Evolutionary conservation across 1,140 invertebrate genomes (phyloP), one percentile per base, ranked within the genome.

Genomic region (Tribolium madens): DNA sequence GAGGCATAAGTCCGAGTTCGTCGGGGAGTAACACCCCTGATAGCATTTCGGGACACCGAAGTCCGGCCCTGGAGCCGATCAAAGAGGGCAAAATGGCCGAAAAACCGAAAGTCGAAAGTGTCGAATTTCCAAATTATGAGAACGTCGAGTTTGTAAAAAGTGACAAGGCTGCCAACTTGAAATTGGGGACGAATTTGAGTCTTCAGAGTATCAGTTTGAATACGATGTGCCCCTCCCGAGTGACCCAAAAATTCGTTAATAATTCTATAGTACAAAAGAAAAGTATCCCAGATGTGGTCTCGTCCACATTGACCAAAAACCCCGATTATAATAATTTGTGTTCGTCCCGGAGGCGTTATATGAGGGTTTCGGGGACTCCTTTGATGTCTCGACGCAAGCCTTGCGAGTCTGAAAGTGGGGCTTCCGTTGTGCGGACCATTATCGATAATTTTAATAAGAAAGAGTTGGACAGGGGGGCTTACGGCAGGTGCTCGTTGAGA

Each of bases 1-100:
- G 88, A 26, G 90, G 90, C 1, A 82, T 88, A 0, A 90, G 89
- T 83, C 87, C 89, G 0, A 89, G 87, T 76, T 89, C 88, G 9
- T 90, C 89, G 9, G 89, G 90, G 0, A 90, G 89, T 1, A 91
- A 89, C 3, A 91, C 90, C 3, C 90, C 90, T 0, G 89, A 81
- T 81, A 87, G 64, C 81, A 87, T 78, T n/a, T 83, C 84, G 1
- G 84, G 83, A 0, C 82, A 83, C 36, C 72, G 84, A 5, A 85
- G 84, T 75, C 84, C 84, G 0, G 82, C 82, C 4, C 70, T 86
- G n/a, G 80, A 85, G 57, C 85, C 85, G 1, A 86, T 86, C 10
- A 80, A 76, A 6, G 85, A 86, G 75, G 84, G 84, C 2, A 84
- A 83, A 81, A 50, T 78, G 36, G 42, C 77, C 5, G 9, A 78